Base-by-base conservation (phyloP, 2,888 invertebrate species). In the Schizaphis graminum region DNA sequence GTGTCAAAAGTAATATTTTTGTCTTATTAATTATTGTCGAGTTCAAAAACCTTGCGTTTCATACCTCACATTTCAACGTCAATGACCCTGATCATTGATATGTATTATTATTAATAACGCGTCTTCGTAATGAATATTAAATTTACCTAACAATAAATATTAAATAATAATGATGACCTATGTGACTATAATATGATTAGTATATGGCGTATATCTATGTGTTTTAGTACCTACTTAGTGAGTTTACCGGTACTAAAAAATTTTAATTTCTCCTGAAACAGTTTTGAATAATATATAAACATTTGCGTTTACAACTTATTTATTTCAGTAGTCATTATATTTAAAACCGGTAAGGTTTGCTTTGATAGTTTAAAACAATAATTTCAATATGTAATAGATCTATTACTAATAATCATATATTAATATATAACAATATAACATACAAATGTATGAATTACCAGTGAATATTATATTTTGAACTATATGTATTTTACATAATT, bases 31-130 rank as follows among this genome's bases (percentile, higher is more conserved):
- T 88, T 93, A 89, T 93, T 93, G 56, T 53, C 44, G 92, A 93
- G 89, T 93, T 93, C 92, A 93, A 89, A 89, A 93, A 93, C 77
- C 92, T 93, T 53, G 11, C 28, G 89, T 77, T 93, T 89, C 41
- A 77, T 53, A 21, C 53, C 5, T 53, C 21, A 53, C 28, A 77
- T 41, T n/a, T 57, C 85, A 57, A 47, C 47, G 92, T 56, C 92
- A 93, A 93, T 93, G 89, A 93, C 88, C 92, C 77, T 93, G 53
- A 77, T 89, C 88, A 44, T 41, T 7, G 47, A 44, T 26, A 92
- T 67, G 47, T 24, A 26, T 91, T 86, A 53, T 77, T 91, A 77
- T 77, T 35, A 77, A 77, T 77, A 77, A 77, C 7, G n/a, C 61
- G 21, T 44, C 77, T 41, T 77, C 77, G 21, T 77, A 77, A 77